A percentile compares a stretch with the other conserved stretches of the same genome.
phyloP scores from a whole-genome alignment of 2,797 vertebrate genomes.

The Pelochelys cantorii region DNA sequence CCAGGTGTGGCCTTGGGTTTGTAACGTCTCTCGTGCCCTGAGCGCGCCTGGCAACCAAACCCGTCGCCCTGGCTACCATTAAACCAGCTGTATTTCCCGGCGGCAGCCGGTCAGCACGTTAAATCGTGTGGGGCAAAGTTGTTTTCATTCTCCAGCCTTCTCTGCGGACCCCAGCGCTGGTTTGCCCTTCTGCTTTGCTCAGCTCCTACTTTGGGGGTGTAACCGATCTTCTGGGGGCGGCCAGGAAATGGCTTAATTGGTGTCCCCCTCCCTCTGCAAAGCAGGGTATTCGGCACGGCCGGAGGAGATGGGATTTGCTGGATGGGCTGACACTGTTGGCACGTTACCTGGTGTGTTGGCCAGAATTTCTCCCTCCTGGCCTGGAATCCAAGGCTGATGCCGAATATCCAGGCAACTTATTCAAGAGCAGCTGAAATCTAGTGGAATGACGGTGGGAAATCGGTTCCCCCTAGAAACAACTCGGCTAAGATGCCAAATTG shows the following conservation, averaged over 20 bases:
- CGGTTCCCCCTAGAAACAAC: rapidly evolving
- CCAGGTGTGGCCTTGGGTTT: not conserved
- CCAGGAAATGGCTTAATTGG: not conserved
- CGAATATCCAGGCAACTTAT: constrained; percentile 30
- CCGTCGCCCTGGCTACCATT: not conserved
- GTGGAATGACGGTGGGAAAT: not conserved
- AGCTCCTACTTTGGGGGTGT: not conserved
- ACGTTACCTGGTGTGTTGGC: not conserved
- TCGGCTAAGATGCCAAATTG: not conserved
- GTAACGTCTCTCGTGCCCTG: not conserved
- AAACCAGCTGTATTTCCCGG: not conserved
- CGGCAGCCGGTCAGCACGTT: not conserved
- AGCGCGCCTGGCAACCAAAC: not conserved
- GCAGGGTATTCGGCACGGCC: not conserved
- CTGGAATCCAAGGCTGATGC: rapidly evolving
- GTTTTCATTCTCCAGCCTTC: not conserved
- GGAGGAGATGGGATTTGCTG: not conserved
- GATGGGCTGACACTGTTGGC: not conserved
- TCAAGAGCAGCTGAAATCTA: constrained; percentile 26
- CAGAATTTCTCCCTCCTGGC: not conserved
- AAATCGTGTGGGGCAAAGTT: not conserved
- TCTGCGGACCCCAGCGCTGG: not conserved
- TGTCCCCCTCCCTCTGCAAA: not conserved
- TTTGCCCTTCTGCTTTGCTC: not conserved
- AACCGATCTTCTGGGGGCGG: not conserved